Conservation (phyloP, 2,888 invertebrate species). For the Temnothorax ravouxi region DNA sequence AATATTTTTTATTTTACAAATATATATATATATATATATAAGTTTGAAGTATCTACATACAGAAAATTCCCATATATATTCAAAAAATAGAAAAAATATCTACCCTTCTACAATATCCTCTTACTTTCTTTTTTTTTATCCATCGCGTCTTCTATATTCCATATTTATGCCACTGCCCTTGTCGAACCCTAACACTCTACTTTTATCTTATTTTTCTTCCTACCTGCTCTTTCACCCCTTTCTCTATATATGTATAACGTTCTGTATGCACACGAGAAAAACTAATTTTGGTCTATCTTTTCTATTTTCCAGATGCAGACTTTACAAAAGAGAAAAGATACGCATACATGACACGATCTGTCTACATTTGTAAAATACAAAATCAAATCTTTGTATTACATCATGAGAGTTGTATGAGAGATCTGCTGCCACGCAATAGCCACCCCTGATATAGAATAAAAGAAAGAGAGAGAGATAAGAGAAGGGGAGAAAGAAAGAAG, state of each 20-base stretch:
- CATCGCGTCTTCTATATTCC: no score
- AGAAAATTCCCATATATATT: not conserved
- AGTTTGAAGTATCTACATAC: not conserved
- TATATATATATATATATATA: not conserved
- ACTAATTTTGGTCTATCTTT: not conserved
- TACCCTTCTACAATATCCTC: not conserved
- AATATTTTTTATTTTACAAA: not conserved
- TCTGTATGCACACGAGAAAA: not conserved
- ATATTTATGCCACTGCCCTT: not conserved
- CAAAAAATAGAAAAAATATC: not conserved
- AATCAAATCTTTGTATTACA: slow-evolving; percentile 2
- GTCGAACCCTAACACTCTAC: not conserved
- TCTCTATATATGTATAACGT: not conserved
- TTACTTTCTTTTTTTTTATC: not conserved
- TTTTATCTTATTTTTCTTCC: not conserved
- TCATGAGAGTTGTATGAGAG: not conserved
- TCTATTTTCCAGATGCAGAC: not conserved
- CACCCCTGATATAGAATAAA: slow-evolving; percentile 14
- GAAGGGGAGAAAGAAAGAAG: not conserved
- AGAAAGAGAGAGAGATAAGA: not conserved
- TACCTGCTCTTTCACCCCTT: not conserved
- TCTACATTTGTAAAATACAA: not conserved
- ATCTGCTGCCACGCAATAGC: not conserved
- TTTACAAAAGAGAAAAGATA: not conserved
- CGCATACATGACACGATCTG: not conserved